phyloP scores from a whole-genome alignment of 2,797 vertebrate species.

The Xiphorhynchus erythropygius region DNA sequence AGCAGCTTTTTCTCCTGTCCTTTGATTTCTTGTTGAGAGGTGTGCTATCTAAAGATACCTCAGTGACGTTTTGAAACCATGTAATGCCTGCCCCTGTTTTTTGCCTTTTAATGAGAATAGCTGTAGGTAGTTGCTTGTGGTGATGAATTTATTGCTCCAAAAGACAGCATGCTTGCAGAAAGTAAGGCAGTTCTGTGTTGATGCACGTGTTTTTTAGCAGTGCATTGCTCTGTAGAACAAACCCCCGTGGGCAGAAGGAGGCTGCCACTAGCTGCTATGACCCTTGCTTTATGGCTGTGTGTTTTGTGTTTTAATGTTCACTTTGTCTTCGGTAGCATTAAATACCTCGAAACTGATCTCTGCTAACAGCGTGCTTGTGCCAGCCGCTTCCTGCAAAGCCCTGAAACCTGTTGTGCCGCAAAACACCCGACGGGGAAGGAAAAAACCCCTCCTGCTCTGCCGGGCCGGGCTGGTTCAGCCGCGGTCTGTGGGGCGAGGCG shows the following conservation, averaged over 20 bases:
- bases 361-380: neutral
- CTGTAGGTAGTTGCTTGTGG: neutral
- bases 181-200: neutral
- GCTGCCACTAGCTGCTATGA: neutral
- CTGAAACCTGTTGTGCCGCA: neutral
- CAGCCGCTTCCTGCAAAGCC: neutral
- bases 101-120: neutral
- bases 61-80: accelerated
- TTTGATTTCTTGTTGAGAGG: neutral
- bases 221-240: neutral
- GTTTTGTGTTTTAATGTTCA: neutral
- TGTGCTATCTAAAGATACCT: neutral
- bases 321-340: neutral
- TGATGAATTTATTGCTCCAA: neutral
- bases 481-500: neutral
- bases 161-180: neutral
- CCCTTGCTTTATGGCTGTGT: neutral
- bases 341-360: neutral
- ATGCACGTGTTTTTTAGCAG: accelerated
- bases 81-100: neutral
- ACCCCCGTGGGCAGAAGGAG: neutral
- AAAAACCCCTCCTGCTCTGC: accelerated
- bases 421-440: neutral
- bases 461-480: accelerated
- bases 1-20: neutral